Conservation (phyloP, 1,140 invertebrate genomes). For the Macrosteles quadrilineatus region DNA sequence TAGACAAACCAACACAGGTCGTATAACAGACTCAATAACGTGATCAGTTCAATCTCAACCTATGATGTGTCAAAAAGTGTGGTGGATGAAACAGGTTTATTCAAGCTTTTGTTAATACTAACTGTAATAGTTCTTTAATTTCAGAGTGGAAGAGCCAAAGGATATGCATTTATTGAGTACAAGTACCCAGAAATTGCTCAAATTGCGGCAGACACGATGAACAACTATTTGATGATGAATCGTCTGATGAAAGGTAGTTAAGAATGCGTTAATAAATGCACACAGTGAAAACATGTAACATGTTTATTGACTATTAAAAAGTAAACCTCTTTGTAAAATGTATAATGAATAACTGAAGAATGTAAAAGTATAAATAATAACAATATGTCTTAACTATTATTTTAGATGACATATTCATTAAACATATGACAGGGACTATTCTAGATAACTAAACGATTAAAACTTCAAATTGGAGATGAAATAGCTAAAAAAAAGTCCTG, state of each 20-base stretch:
- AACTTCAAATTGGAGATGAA: no score
- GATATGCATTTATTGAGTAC: constrained; percentile 91
- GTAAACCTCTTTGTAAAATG: neutral
- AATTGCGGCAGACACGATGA: constrained; percentile 94
- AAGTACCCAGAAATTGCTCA: constrained; percentile 78
- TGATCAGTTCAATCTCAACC: neutral
- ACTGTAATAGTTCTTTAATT: neutral
- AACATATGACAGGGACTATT: no score
- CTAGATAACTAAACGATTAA: no score
- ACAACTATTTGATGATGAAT: constrained; percentile 93
- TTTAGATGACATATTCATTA: neutral
- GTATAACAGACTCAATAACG: neutral
- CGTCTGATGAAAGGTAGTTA: constrained; percentile 63
- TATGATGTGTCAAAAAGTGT: neutral
- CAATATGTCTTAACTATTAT: neutral
- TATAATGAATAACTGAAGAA: neutral
- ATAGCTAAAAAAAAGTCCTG: no score
- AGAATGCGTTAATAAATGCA: neutral
- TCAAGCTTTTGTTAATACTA: neutral
- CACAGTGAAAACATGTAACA: neutral
- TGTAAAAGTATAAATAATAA: neutral
- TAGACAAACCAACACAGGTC: neutral
- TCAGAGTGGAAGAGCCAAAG: constrained; percentile 57
- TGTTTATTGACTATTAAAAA: neutral
- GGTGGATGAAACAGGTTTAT: neutral